These are phyloP conservation scores for Drosophila ironensis DNA, from an alignment of 1,140 invertebrate genomes.

Conservation along the genomic window DNA sequence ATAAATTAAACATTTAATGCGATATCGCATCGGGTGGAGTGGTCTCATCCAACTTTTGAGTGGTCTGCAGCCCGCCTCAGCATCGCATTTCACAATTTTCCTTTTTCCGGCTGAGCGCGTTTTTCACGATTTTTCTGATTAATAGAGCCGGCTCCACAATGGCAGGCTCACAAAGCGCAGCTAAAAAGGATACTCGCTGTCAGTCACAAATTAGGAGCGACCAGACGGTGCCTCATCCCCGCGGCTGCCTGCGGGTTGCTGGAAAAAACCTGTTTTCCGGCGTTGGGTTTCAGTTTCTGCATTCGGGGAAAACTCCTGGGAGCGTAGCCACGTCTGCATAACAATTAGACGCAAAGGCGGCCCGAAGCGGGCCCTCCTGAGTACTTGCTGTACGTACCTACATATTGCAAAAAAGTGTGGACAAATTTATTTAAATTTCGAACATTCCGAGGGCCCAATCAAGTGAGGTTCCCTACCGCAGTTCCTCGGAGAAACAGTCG, in stretches of 20 bases:
- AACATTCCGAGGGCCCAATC: too few species aligned
- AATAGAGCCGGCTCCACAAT: constrained; percentile 56
- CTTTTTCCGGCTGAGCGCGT: constrained; percentile 62
- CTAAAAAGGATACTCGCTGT: constrained; percentile 41
- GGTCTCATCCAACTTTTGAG: constrained; percentile 18
- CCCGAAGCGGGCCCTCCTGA: too few species aligned
- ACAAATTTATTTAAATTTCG: too few species aligned
- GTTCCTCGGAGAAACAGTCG: too few species aligned
- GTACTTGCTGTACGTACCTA: too few species aligned
- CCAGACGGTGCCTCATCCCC: constrained; percentile 18
- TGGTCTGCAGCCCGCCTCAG: constrained; percentile 9
- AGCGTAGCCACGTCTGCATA: too few species aligned
- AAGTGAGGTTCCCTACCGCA: too few species aligned
- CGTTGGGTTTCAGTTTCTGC: constrained; percentile 56
- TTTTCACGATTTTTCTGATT: constrained; percentile 59
- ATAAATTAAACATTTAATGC: constrained; percentile 71
- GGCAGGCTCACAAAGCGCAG: constrained; percentile 33
- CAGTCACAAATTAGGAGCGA: constrained; percentile 36
- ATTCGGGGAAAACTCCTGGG: not conserved
- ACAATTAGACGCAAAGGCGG: not conserved
- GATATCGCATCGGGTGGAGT: constrained; percentile 4
- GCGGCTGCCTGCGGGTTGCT: constrained; percentile 17
- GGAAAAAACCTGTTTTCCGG: constrained; percentile 26
- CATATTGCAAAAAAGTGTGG: too few species aligned
- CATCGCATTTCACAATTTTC: constrained; percentile 41